A percentile compares a stretch with the other conserved stretches of the same genome.
phyloP scores from a whole-genome alignment of 2,888 invertebrate genomes.

The Orthosia cruda region DNA sequence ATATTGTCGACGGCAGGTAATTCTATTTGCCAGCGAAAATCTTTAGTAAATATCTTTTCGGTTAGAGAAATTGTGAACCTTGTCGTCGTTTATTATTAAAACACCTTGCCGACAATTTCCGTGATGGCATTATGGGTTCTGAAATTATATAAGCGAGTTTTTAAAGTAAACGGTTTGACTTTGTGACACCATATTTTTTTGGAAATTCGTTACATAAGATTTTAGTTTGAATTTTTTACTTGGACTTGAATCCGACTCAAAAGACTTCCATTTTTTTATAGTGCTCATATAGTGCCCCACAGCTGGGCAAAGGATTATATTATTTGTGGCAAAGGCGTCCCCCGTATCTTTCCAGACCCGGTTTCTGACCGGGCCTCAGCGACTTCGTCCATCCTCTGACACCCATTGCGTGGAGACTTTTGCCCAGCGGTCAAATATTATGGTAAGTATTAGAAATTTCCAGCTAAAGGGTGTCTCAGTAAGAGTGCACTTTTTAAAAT shows the following conservation, averaged over 20 bases:
- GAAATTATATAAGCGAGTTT: constrained; percentile 17
- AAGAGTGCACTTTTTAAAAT: too few species aligned
- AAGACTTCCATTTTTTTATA: background rate
- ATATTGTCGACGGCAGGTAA: constrained; percentile 77
- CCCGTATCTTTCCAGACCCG: too few species aligned
- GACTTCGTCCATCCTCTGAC: too few species aligned
- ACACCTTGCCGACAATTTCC: constrained; percentile 36
- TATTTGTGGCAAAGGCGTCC: too few species aligned
- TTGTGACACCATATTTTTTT: background rate
- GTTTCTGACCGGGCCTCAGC: too few species aligned
- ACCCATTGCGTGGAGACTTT: too few species aligned
- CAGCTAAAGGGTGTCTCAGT: too few species aligned
- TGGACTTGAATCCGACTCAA: constrained; percentile 3
- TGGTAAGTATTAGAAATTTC: too few species aligned
- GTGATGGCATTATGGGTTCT: constrained; percentile 15
- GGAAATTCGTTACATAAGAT: too few species aligned
- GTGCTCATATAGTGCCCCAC: too few species aligned
- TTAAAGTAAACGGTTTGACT: constrained; percentile 2
- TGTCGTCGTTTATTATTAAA: constrained; percentile 50
- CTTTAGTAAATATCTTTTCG: constrained; percentile 61
- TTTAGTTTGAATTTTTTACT: background rate
- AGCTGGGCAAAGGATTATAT: too few species aligned
- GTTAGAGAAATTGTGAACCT: constrained; percentile 47
- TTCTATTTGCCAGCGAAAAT: constrained; percentile 75
- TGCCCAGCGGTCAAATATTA: too few species aligned